A percentile compares a stretch with the other conserved stretches of the same genome.
phyloP scores from a whole-genome alignment of 2,113 vertebrate genomes.

The Psittacara wagleri region DNA sequence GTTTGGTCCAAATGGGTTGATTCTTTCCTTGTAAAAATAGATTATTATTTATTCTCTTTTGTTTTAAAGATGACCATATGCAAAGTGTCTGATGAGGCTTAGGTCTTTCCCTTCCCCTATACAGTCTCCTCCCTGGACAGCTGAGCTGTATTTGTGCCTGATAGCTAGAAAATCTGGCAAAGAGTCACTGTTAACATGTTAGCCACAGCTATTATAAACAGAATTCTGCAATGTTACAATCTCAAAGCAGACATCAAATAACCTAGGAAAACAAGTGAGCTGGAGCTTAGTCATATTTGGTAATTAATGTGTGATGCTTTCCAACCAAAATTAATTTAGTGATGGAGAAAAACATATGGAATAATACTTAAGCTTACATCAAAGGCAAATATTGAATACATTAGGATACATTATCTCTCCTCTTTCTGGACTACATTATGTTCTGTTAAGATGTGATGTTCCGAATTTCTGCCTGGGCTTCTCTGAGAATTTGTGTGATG shows the following conservation, averaged over 20 bases:
- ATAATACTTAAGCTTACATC: conserved; percentile 44
- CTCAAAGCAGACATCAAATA: conserved; percentile 56
- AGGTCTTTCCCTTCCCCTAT: background rate
- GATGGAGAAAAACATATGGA: conserved; percentile 48
- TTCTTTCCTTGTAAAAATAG: background rate
- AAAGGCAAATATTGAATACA: conserved; percentile 65
- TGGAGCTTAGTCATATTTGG: conserved; percentile 37
- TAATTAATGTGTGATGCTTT: conserved; percentile 65
- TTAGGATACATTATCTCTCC: conserved; percentile 45
- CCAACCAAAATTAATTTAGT: conserved; percentile 57
- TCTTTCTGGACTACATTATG: conserved; percentile 58
- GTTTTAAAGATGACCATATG: background rate
- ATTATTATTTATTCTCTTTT: background rate
- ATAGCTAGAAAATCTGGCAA: background rate
- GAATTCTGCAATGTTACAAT: conserved; percentile 20
- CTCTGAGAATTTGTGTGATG: conserved; percentile 17
- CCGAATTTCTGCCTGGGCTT: conserved; percentile 53
- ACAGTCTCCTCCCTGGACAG: background rate
- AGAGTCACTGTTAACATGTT: conserved; percentile 11
- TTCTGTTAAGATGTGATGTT: conserved; percentile 35
- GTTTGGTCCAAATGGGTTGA: background rate
- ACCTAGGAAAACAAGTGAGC: conserved; percentile 41
- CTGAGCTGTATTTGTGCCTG: background rate
- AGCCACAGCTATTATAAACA: conserved; percentile 37
- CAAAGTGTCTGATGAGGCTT: background rate